Base-by-base conservation (phyloP, 2,888 invertebrate species). In the Leptinotarsa tumamoca region DNA sequence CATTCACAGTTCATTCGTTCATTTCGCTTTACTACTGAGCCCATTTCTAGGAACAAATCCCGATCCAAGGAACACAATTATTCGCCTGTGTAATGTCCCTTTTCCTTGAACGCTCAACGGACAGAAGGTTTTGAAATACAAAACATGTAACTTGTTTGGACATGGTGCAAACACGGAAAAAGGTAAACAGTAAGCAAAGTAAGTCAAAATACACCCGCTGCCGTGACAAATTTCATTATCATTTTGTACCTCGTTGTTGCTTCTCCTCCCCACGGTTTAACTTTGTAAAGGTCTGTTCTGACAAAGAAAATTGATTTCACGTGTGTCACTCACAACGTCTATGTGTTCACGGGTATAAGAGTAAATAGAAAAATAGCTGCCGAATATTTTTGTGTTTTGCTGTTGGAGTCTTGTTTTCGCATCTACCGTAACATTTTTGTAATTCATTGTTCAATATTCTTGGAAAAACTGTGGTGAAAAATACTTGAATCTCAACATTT, bases 281-380 rank as follows among this genome's bases (percentile, higher is more conserved):
- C 52, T 54, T 71, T 71, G 69, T 69, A 72, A 68, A 69, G 69
- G 54, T 13, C 69, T 63, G 50, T 75, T 74, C 72, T 75, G 27
- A 52, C 67, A 70, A 51, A 63, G 72, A 68, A 75, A 79, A 80
- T 80, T 78, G 79, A 80, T 80, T 80, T 80, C 78, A 80, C 77
- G 80, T 79, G 73, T 76, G 78, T 79, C 77, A 79, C 77, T 79
- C 78, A 75, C 68, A 69, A 21, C 56, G 18, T 76, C 71, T 63
- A 71, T 76, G 63, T 78, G 73, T 78, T 75, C 73, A 70, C 71
- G 61, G 61, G 27, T 23, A 61, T 61, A 61, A 18, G 61, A 61
- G 61, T 61, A 61, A 73, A 76, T 73, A 73, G 63, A 78, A 68
- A 75, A 49, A 72, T 75, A 78, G 75, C 67, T 71, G 67, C 61